phyloP scores from a whole-genome alignment of 2,113 vertebrate genomes.

The Melospiza melodia region DNA sequence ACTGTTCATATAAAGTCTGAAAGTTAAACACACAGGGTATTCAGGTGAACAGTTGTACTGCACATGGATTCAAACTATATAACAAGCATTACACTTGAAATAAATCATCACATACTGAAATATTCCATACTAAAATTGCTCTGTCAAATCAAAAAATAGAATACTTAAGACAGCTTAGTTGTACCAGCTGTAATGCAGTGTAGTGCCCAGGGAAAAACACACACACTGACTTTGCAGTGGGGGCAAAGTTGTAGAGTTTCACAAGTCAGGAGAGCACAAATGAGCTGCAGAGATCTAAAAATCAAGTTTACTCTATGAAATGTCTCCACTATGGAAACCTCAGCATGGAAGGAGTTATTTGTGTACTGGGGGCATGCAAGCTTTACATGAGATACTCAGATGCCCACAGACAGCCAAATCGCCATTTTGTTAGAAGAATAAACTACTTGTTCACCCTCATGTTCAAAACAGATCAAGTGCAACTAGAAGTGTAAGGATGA shows the following conservation, averaged over 20 bases:
- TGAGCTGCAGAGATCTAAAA: not conserved
- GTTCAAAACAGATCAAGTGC: not conserved
- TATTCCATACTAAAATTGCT: not conserved
- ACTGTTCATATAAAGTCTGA: slow-evolving; percentile 82
- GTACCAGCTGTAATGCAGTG: not conserved
- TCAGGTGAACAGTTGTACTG: not conserved
- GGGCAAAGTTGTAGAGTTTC: not conserved
- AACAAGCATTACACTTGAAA: not conserved
- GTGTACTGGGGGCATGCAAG: not conserved
- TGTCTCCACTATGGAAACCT: not conserved
- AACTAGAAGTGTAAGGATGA: not conserved
- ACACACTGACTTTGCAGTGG: rapidly evolving
- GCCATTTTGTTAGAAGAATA: not conserved
- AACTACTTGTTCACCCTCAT: not conserved
- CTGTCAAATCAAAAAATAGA: not conserved
- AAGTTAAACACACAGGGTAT: slow-evolving; percentile 32
- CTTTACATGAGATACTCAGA: not conserved
- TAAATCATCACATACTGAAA: not conserved
- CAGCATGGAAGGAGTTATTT: not conserved
- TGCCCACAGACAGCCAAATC: not conserved
- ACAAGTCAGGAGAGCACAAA: not conserved
- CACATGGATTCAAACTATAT: not conserved
- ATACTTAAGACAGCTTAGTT: not conserved
- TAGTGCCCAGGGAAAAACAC: not conserved
- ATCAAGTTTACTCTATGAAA: not conserved